Evolutionary conservation across 2,113 vertebrate species (phyloP).

Genomic region (Malurus cyaneus): DNA sequence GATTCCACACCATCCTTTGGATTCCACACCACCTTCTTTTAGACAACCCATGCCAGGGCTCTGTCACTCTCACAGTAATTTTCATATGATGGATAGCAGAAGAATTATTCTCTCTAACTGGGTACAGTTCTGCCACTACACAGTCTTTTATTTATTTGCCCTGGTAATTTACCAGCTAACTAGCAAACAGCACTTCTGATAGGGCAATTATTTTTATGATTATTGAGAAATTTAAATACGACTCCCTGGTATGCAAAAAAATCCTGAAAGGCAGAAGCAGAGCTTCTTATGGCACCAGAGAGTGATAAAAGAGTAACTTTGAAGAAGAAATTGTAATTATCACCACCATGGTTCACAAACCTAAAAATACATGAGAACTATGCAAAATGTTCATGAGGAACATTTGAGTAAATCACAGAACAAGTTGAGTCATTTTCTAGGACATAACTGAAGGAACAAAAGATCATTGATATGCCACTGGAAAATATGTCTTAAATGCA

Average conservation of each 20-base stretch:
- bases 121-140: background rate
- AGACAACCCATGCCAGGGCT: background rate
- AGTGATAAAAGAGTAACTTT: background rate
- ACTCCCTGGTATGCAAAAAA: background rate
- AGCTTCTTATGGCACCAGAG: background rate
- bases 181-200: background rate
- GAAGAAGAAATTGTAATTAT: background rate
- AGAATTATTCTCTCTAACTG: background rate
- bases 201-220: background rate
- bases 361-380: constrained; percentile 47
- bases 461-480: constrained; percentile 27
- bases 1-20: background rate
- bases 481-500: constrained; percentile 27
- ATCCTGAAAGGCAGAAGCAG: background rate
- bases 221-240: background rate
- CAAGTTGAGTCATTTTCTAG: constrained; percentile 33
- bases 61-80: background rate
- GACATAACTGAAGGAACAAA: constrained; percentile 19
- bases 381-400: constrained; percentile 27
- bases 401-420: constrained; percentile 35
- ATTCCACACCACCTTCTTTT: background rate
- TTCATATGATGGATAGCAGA: background rate
- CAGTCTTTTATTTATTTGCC: background rate
- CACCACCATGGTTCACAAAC: background rate
- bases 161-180: background rate